These are phyloP conservation scores for Nycticorax nycticorax DNA, from an alignment of 2,113 vertebrate genomes.

Conservation along the genomic window DNA sequence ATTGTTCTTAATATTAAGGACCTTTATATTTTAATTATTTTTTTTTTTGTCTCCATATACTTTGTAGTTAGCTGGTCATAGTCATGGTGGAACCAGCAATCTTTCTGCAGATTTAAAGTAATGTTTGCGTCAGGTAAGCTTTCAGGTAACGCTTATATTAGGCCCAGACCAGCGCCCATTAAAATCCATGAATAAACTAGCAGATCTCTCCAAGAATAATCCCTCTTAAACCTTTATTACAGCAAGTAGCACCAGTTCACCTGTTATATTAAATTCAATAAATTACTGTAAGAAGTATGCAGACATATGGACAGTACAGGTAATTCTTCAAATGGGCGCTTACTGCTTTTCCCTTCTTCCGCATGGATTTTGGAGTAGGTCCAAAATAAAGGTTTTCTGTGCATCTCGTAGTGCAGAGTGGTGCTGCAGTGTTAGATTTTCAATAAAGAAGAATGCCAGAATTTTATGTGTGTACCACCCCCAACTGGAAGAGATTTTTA, in stretches of 20 bases:
- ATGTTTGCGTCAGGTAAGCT: background rate
- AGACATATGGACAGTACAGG: background rate
- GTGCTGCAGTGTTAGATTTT: background rate
- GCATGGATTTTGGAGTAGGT: background rate
- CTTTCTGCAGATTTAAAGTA: background rate
- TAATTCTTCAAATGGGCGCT: background rate
- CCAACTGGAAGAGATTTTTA: background rate
- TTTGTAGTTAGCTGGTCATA: background rate
- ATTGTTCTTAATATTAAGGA: background rate
- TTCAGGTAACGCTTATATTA: background rate
- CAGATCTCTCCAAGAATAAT: conserved; percentile 34
- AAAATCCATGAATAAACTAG: conserved; percentile 23
- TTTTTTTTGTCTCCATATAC: background rate
- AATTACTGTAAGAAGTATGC: conserved; percentile 21
- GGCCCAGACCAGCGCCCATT: background rate
- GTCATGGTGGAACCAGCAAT: background rate
- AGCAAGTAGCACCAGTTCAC: conserved; percentile 17
- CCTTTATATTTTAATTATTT: background rate
- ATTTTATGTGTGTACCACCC: background rate
- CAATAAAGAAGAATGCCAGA: background rate
- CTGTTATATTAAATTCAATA: conserved; percentile 31
- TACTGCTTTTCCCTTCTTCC: background rate
- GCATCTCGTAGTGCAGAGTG: background rate
- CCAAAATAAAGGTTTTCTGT: background rate
- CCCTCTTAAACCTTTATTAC: conserved; percentile 52